phyloP scores from a whole-genome alignment of 1,140 invertebrate genomes.

The Trichonephila clavata region DNA sequence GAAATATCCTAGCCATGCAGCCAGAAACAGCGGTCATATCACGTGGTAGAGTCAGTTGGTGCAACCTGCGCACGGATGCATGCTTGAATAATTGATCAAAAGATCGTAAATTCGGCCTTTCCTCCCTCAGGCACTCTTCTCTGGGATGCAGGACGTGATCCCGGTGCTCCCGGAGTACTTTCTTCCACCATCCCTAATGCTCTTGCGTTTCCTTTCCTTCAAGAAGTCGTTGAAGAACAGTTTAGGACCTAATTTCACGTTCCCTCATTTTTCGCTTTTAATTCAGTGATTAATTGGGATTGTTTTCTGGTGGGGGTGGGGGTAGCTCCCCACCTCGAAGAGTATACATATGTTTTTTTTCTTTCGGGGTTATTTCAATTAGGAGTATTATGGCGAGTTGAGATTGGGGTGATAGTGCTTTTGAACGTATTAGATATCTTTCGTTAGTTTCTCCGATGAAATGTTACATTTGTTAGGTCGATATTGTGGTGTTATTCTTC shows the following conservation, averaged over 20 bases:
- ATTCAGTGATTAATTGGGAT: slow-evolving; percentile 26
- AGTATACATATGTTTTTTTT: not conserved
- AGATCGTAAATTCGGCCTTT: slow-evolving; percentile 47
- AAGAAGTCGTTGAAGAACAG: not conserved
- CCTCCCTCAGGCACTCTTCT: not conserved
- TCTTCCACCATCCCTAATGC: slow-evolving; percentile 4
- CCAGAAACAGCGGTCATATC: slow-evolving; percentile 18
- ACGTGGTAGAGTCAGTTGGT: slow-evolving; percentile 1
- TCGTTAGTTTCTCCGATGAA: not conserved
- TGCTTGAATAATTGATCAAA: slow-evolving; percentile 51
- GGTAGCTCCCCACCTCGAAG: not conserved
- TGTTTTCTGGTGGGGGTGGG: not conserved
- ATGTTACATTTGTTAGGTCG: no score
- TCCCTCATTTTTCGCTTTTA: slow-evolving; percentile 20
- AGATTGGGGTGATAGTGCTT: not conserved
- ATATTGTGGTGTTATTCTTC: no score
- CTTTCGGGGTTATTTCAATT: not conserved
- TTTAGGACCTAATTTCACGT: slow-evolving; percentile 26
- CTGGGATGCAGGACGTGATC: not conserved
- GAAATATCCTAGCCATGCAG: not conserved
- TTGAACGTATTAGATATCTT: not conserved
- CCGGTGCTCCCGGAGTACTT: not conserved
- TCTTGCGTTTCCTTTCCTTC: not conserved
- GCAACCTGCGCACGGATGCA: slow-evolving; percentile 17
- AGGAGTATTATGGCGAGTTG: not conserved